Conservation (phyloP, 2,888 invertebrate genomes). For the Vesta saturnalis region DNA sequence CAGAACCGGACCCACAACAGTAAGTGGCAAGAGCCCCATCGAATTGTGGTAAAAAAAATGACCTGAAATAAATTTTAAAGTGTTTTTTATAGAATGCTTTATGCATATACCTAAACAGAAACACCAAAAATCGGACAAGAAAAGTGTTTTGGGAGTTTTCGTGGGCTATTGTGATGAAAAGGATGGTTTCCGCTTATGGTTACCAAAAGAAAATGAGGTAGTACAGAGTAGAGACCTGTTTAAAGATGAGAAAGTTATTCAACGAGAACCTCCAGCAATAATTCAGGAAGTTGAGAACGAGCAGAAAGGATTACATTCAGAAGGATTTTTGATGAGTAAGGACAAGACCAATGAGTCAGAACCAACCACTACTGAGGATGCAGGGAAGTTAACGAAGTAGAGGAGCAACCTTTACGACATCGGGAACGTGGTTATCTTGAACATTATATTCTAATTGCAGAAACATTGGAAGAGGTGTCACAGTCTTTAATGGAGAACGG, state of each 20-base stretch:
- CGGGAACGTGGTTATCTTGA: not conserved
- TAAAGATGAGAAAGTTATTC: not conserved
- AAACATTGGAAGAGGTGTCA: not conserved
- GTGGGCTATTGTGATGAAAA: not conserved
- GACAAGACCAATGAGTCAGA: not conserved
- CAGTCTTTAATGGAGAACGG: conserved; percentile 46
- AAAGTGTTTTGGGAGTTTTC: not conserved
- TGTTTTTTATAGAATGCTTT: too few species aligned
- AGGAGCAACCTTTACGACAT: not conserved
- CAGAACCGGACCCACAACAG: not conserved
- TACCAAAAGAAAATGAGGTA: not conserved
- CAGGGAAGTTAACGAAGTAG: not conserved
- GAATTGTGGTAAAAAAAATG: not conserved
- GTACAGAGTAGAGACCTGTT: not conserved
- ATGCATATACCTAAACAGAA: too few species aligned
- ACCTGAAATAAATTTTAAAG: not conserved
- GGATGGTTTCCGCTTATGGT: too few species aligned
- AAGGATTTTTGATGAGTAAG: not conserved
- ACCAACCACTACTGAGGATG: not conserved
- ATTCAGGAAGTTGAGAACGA: not conserved
- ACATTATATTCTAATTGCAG: not conserved
- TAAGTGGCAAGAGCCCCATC: not conserved
- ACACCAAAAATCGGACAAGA: not conserved
- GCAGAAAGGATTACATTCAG: too few species aligned
- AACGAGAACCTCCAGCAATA: not conserved